These are phyloP conservation scores for Hemicrepidius hirtus DNA, from an alignment of 2,888 invertebrate genomes.

Conservation along the genomic window DNA sequence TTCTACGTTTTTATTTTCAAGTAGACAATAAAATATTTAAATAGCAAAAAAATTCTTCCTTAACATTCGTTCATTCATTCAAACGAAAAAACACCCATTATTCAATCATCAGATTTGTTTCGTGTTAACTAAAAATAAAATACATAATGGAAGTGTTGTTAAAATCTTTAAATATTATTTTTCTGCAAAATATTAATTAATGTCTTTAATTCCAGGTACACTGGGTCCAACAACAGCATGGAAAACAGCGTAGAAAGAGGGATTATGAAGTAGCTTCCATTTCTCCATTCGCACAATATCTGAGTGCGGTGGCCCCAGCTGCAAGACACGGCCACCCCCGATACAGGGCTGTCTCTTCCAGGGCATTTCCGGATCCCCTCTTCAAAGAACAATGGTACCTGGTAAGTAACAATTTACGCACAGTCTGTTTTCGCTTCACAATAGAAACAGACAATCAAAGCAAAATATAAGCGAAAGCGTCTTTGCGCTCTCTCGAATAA, in stretches of 20 bases:
- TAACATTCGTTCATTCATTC: too few species aligned
- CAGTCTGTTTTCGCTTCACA: slow-evolving; percentile 4
- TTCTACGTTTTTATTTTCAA: too few species aligned
- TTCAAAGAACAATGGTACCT: slow-evolving; percentile 98
- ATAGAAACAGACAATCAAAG: slow-evolving; percentile 8
- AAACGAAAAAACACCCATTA: too few species aligned
- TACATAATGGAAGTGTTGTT: too few species aligned
- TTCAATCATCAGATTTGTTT: too few species aligned
- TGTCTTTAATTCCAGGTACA: slow-evolving; percentile 78
- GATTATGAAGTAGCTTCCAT: slow-evolving; percentile 81
- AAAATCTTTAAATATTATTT: too few species aligned
- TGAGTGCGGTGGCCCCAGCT: slow-evolving; percentile 72
- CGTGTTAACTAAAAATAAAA: too few species aligned
- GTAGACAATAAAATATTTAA: too few species aligned
- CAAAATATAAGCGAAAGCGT: background rate
- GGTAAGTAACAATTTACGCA: slow-evolving; percentile 79
- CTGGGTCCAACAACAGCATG: slow-evolving; percentile 97
- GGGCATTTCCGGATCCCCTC: slow-evolving; percentile 90
- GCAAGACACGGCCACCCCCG: slow-evolving; percentile 71
- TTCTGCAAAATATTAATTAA: slow-evolving; percentile 21
- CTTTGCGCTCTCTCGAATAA: slow-evolving; percentile 3
- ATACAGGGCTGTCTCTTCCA: slow-evolving; percentile 72
- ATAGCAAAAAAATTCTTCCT: too few species aligned
- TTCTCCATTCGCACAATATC: slow-evolving; percentile 72
- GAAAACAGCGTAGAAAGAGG: slow-evolving; percentile 90